Evolutionary conservation across 2,113 vertebrate species (phyloP).

Genomic region (Urocynchramus pylzowi): DNA sequence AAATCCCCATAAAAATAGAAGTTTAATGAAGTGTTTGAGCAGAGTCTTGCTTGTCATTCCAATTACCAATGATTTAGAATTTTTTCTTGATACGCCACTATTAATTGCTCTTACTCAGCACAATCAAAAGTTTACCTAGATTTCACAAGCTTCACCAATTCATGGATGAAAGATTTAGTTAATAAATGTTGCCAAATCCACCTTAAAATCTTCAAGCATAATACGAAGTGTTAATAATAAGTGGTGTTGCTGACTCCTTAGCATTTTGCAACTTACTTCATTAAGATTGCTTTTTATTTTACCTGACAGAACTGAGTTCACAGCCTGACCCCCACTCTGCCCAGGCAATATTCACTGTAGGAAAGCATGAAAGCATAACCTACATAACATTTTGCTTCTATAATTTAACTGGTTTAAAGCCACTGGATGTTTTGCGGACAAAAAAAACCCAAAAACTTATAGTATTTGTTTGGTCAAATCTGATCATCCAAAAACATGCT

Average conservation of each 20-base stretch:
- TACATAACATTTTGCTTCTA: not conserved
- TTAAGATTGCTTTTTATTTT: constrained; percentile 28
- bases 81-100: constrained; percentile 40
- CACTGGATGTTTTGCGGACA: not conserved
- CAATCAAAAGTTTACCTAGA: constrained; percentile 68
- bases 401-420: not conserved
- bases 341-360: not conserved
- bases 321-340: not conserved
- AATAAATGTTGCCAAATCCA: not conserved
- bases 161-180: not conserved
- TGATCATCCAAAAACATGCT: not conserved
- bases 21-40: constrained; percentile 80
- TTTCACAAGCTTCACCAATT: constrained; percentile 2
- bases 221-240: not conserved
- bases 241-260: not conserved
- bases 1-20: constrained; percentile 80
- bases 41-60: constrained; percentile 71
- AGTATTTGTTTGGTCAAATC: not conserved
- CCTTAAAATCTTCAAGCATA: not conserved
- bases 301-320: not conserved
- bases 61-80: constrained; percentile 72
- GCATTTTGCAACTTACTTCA: constrained; percentile 29
- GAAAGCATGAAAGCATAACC: not conserved
- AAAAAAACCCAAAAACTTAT: not conserved
- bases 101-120: constrained; percentile 72